Evolutionary conservation across 2,888 invertebrate genomes (phyloP), one percentile per base, ranked within the genome.

Genomic region (Drosophila nr. medialis): DNA sequence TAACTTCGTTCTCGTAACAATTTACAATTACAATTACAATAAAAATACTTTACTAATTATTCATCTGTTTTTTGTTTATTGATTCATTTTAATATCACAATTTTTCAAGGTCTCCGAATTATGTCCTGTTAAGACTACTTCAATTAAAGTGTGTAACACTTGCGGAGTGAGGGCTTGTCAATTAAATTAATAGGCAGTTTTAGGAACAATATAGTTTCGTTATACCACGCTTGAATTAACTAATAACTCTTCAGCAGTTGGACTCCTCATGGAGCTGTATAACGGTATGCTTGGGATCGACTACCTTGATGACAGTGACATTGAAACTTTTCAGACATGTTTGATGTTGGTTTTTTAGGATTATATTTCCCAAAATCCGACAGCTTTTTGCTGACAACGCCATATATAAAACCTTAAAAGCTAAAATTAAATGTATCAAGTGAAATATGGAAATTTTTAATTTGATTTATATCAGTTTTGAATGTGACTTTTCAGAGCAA

Each of bases 301-400:
- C 21, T 4, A 29, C 15, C 10, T 38, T n/a, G 13, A 27, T 1
- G 21, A 63, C 32, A 15, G 29, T 36, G 29, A 51, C 58, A 18
- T 76, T 70, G 51, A 73, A 86, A n/a, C 27, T 60, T 1, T n/a
- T 51, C 0, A 21, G 8, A 38, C 68, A 80, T 45, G n/a, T 13
- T 2, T 10, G 0, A 4, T 32, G 30, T 1, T 60, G 27, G 0
- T 6, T 13, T 21, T 34, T n/a, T 7, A n/a, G 18, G 15, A 45
- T 42, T 38, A 59, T 56, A 0, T 15, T 8, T 0, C 27, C 7
- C 80, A 53, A 65, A 0, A 42, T 36, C 15, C 58, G 45, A 38
- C 80, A 88, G 45, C 80, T 72, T 30, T 29, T 72, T 10, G 50
- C 60, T 10, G 24, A 60, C 4, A 27, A 65, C 45, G 60, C 54